A percentile compares a stretch with the other conserved stretches of the same genome.
Conservation (phyloP, 2,113 vertebrate genomes). For the Solenodon paradoxus region DNA sequence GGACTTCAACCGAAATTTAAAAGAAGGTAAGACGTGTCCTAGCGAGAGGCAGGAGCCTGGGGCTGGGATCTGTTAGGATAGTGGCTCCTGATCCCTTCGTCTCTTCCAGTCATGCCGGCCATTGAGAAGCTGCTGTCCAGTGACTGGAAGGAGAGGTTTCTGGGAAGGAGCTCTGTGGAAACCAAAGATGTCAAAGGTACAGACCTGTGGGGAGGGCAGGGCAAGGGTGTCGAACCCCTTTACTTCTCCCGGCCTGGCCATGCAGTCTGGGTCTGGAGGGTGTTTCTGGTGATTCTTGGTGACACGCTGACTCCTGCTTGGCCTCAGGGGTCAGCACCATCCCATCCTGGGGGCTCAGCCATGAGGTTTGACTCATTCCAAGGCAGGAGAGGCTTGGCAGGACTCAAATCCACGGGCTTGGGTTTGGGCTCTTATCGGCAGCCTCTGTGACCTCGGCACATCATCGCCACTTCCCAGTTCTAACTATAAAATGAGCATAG, state of each 20-base stretch:
- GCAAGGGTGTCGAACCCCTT: not conserved
- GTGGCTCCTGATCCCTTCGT: not conserved
- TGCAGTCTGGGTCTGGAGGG: not conserved
- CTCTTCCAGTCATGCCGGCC: conserved; percentile 90
- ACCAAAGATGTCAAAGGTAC: conserved; percentile 93
- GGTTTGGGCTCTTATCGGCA: not conserved
- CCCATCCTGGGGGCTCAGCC: not conserved
- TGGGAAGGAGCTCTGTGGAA: conserved; percentile 85
- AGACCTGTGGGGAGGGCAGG: not conserved
- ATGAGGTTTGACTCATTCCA: not conserved
- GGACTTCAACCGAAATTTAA: conserved; percentile 88
- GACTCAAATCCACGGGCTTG: not conserved
- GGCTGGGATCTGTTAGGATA: accelerated
- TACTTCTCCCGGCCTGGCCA: not conserved
- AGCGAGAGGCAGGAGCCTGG: not conserved
- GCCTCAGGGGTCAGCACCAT: not conserved
- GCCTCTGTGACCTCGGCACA: not conserved
- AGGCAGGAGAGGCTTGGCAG: not conserved
- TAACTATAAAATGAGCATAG: not conserved
- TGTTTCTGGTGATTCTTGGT: not conserved
- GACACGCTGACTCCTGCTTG: not conserved
- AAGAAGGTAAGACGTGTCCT: conserved; percentile 84
- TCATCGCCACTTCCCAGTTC: not conserved
- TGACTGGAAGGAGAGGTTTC: conserved; percentile 93
- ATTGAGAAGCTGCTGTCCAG: conserved; percentile 94